phyloP scores from a whole-genome alignment of 2,113 vertebrate genomes.

The Antigone vipio region DNA sequence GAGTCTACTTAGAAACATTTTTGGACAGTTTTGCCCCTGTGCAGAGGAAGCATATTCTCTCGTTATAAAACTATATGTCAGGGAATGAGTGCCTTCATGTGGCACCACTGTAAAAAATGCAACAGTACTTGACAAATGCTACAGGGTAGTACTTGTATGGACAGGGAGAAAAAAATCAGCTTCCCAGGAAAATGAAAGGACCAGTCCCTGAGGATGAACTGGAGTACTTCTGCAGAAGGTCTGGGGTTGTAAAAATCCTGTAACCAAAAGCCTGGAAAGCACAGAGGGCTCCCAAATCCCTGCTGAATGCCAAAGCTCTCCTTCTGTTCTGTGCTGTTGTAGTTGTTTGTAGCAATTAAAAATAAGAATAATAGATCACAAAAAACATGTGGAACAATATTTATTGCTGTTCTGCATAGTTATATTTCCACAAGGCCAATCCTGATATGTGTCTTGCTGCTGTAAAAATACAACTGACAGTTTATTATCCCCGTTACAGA shows the following conservation, averaged over 20 bases:
- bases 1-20: neutral
- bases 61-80: neutral
- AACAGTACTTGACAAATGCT: neutral
- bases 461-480: constrained; percentile 58
- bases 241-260: neutral
- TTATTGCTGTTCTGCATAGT: constrained; percentile 25
- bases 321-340: neutral
- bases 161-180: neutral
- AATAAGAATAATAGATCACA: constrained; percentile 18
- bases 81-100: neutral
- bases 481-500: constrained; percentile 67
- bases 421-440: constrained; percentile 49
- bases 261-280: neutral
- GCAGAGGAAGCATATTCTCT: neutral
- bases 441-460: neutral
- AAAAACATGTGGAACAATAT: constrained; percentile 42
- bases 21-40: neutral
- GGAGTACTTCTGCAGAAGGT: neutral
- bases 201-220: neutral
- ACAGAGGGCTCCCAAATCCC: neutral
- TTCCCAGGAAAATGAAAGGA: neutral
- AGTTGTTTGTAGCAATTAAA: constrained; percentile 50
- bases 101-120: neutral
- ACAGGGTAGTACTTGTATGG: neutral
- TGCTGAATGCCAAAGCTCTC: neutral